Evolutionary conservation across 1,140 invertebrate species (phyloP), one percentile per base, ranked within the genome.

Genomic region (Oncopodura yosiiana): DNA sequence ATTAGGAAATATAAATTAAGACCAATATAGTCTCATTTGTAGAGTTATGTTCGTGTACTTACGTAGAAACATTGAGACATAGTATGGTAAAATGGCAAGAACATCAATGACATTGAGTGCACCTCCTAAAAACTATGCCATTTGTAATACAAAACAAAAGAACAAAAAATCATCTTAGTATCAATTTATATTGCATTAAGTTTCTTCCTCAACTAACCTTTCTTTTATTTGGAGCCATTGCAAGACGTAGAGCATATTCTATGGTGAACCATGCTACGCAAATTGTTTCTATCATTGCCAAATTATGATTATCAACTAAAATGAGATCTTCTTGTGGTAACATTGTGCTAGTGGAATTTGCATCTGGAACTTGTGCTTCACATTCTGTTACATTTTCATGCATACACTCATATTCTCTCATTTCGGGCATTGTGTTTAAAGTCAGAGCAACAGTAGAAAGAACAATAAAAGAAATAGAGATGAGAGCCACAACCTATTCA

Each of bases 1-100:
- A 93, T 60, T 88, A 92, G 77, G 94, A 88, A 71, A 94, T 82
- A n/a, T n/a, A n/a, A n/a, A n/a, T n/a, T n/a, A n/a, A n/a, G n/a
- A n/a, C 9, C n/a, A n/a, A n/a, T 3, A 43, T 50, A 8, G 26
- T 45, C 3, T 38, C 39, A 29, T 38, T 46, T n/a, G 32, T 34
- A 16, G 42, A 24, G 23, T 48, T 38, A n/a, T n/a, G n/a, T n/a
- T n/a, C n/a, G n/a, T n/a, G n/a, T n/a, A n/a, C n/a, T n/a, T n/a
- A n/a, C n/a, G n/a, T n/a, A n/a, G n/a, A n/a, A 65, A 60, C 26
- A 68, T 34, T 32, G 70, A 68, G 11, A 42, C 36, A 53, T 66
- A 69, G 49, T 69, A 70, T 4, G 69, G 69, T 14, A 69, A 53
- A 26, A 70, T 71, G n/a, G 69, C 69, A 16, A 69, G 43, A 26